Conservation (phyloP, 92 coral and sea anemone genomes). For the Micromussa lordhowensis region DNA sequence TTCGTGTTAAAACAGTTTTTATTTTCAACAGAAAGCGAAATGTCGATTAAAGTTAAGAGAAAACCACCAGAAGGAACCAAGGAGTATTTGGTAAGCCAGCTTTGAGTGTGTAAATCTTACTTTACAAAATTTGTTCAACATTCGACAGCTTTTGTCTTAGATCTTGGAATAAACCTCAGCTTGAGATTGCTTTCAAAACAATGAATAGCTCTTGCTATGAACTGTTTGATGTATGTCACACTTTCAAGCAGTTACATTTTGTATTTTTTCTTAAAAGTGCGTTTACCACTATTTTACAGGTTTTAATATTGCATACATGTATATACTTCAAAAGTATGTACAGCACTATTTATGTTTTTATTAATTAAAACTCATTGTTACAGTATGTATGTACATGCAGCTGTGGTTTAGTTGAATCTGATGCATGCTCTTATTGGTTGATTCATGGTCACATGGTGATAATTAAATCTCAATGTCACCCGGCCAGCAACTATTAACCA, state of each 20-base stretch:
- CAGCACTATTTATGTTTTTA: no score
- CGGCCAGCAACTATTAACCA: no score
- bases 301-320: no score
- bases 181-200: not conserved
- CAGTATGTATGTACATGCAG: no score
- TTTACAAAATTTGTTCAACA: not conserved
- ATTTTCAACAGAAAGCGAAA: slow-evolving; percentile 54
- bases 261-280: not conserved
- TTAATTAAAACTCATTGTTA: no score
- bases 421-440: no score
- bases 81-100: slow-evolving; percentile 71
- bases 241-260: not conserved
- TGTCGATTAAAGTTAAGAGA: slow-evolving; percentile 60
- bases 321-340: no score
- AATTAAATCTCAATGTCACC: no score
- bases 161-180: not conserved
- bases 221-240: not conserved
- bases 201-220: not conserved
- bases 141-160: not conserved
- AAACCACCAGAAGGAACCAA: slow-evolving; percentile 72
- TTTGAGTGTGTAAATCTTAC: not conserved
- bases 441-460: no score
- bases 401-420: no score
- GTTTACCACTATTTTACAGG: no score
- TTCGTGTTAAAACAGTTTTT: not conserved